Evolutionary conservation across 1,140 invertebrate genomes (phyloP).

Genomic region (Pogonus chalceus): DNA sequence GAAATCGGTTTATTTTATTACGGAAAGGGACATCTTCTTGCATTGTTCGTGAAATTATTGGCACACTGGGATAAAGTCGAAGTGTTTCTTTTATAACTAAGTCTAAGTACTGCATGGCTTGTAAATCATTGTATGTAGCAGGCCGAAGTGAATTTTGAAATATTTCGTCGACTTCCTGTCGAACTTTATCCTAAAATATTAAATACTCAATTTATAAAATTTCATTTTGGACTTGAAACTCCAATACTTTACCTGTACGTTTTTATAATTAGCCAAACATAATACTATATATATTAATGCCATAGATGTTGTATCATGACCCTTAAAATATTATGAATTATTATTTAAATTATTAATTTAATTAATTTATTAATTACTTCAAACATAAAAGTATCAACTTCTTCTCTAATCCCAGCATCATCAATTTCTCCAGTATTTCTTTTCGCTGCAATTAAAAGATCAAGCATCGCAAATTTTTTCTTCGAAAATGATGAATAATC

Average conservation of each 20-base stretch:
- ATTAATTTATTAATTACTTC: slow-evolving; percentile 33
- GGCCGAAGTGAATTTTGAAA: slow-evolving; percentile 33
- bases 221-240: no score
- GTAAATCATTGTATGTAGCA: slow-evolving; percentile 42
- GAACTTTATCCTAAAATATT: slow-evolving; percentile 47
- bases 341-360: not conserved
- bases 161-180: slow-evolving; percentile 46
- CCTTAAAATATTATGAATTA: slow-evolving; percentile 21
- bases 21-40: slow-evolving; percentile 34
- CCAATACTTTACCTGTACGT: slow-evolving; percentile 26
- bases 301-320: slow-evolving; percentile 36
- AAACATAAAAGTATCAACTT: slow-evolving; percentile 78
- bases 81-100: slow-evolving; percentile 53
- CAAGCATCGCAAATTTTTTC: slow-evolving; percentile 65
- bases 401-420: slow-evolving; percentile 61
- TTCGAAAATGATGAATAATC: slow-evolving; percentile 29
- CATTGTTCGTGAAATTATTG: slow-evolving; percentile 48
- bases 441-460: slow-evolving; percentile 57
- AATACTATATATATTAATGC: slow-evolving; percentile 32
- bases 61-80: slow-evolving; percentile 60
- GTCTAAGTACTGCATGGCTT: slow-evolving; percentile 56
- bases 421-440: slow-evolving; percentile 40
- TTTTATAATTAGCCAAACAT: slow-evolving; percentile 30
- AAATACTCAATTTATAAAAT: no score
- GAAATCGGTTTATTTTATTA: no score